Evolutionary conservation across 2,888 invertebrate species (phyloP), one percentile per base, ranked within the genome.

Genomic region (Anticlea derivata): DNA sequence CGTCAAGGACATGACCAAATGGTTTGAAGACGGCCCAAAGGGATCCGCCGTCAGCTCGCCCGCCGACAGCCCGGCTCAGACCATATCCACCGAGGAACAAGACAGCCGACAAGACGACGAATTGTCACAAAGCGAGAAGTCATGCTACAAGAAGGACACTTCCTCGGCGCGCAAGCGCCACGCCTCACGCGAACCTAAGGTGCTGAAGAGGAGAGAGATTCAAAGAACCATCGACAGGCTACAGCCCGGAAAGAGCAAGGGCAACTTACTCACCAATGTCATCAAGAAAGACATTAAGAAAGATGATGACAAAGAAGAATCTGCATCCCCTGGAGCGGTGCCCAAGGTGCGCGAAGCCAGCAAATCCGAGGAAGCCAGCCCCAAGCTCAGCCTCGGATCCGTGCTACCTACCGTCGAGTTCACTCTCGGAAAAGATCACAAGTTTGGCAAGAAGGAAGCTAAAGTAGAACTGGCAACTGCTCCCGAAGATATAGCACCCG

Each of bases 191-290:
- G 89, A 89, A 61, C 64, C 86, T 23, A 86, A 86, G 70, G 55
- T 83, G 49, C 44, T 91, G 68, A 68, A 93, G 92, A 70, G 94
- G 55, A 89, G 94, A 55, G 96, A 96, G 81, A 91, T 95, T 53
- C 95, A 96, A 77, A 92, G 96, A 58, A 96, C 96, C 0, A 96
- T 96, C 62, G 96, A 96, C 61, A 92, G 96, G 47, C 82, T 96
- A 40, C 96, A 96, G 68, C 96, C 96, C 0, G 96, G 96, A 0
- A 96, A 97, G 81, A 94, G 96, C 70, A 97, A 97, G 88, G 96
- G 96, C 0, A 97, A 96, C 83, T 87, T 97, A 11, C 87, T 96
- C 17, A 93, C 95, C 27, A 96, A 95, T 72, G 90, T 93, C 13
- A 90, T 87, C 61, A 93, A 91, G 50, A 88, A 88, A 66, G 79